Evolutionary conservation across 2,888 invertebrate genomes (phyloP).

Genomic region (Dasypogon diadema): DNA sequence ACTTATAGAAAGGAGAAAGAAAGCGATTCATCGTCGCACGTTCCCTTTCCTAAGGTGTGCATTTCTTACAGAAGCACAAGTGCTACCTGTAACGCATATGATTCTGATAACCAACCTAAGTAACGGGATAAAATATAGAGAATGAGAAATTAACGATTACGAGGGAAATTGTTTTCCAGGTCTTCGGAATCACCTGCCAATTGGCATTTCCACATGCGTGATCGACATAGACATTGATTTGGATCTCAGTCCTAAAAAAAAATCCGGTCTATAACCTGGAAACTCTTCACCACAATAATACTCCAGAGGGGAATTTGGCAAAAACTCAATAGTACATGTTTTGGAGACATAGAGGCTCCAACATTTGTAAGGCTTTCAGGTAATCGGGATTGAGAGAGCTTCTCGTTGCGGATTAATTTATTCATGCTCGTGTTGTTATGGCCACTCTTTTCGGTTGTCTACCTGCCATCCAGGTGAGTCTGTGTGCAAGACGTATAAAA

Average conservation of each 20-base stretch:
- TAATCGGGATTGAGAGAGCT: constrained; percentile 7
- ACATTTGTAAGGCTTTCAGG: constrained; percentile 21
- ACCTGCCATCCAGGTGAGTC: constrained; percentile 6
- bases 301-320: no score
- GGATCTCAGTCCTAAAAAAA: no score
- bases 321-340: no score
- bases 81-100: neutral
- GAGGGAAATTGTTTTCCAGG: constrained; percentile 7
- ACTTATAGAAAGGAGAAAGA: neutral
- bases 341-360: no score
- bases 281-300: no score
- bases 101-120: neutral
- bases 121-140: constrained; percentile 15
- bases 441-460: constrained; percentile 38
- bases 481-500: constrained; percentile 61
- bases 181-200: neutral
- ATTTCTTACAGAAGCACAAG: neutral
- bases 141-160: constrained; percentile 6
- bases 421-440: neutral
- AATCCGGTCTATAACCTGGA: no score
- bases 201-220: no score
- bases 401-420: constrained; percentile 23
- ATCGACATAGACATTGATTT: no score
- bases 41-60: neutral
- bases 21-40: neutral